A percentile compares a stretch with the other conserved stretches of the same genome.
Conservation (phyloP, 2,797 vertebrate species). For the Rhabdophis nuchalis region DNA sequence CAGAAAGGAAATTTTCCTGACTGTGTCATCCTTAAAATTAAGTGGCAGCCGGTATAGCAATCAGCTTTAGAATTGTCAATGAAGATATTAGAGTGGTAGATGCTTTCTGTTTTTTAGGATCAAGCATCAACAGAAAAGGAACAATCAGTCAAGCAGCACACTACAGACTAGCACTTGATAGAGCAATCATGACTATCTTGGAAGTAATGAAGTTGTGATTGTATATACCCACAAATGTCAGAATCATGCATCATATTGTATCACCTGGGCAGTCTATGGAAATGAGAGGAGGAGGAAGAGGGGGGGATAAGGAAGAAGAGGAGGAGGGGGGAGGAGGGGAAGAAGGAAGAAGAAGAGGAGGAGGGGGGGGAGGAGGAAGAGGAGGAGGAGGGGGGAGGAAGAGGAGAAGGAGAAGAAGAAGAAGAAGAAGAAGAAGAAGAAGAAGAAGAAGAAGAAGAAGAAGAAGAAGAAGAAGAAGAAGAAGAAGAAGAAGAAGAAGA, state of each 20-base stretch:
- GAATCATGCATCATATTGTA: neutral
- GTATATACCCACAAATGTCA: neutral
- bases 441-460: no score
- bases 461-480: no score
- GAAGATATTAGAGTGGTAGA: neutral
- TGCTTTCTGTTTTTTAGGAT: neutral
- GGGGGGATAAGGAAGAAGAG: neutral
- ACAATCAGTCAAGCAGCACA: neutral
- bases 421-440: no score
- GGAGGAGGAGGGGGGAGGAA: no score
- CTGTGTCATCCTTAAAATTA: neutral
- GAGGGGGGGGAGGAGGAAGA: no score
- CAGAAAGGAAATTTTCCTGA: no score
- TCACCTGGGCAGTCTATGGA: neutral
- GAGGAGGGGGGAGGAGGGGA: neutral
- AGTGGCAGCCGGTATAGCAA: neutral
- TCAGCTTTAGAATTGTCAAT: neutral
- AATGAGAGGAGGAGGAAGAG: neutral
- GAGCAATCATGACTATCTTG: neutral
- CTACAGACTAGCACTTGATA: neutral
- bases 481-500: no score
- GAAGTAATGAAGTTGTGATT: neutral
- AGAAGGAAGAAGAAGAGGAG: no score
- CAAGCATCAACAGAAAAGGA: neutral
- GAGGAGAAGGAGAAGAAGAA: no score